Evolutionary conservation across 2,888 invertebrate genomes (phyloP).

Genomic region (Troides helena): DNA sequence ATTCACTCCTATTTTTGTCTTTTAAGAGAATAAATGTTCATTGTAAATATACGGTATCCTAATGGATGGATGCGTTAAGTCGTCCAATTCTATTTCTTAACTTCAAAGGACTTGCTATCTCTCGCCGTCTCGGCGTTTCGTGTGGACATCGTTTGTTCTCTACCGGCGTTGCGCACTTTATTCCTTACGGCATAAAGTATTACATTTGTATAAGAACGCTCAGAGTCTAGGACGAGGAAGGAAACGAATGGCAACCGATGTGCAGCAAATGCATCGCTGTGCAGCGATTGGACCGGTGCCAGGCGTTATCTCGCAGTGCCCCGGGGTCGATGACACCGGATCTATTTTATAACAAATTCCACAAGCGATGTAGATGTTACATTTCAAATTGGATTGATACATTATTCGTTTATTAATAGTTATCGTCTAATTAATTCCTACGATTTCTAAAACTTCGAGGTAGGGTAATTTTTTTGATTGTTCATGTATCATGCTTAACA

Average conservation of each 20-base stretch:
- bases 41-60: not conserved
- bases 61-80: slow-evolving; percentile 1
- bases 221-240: slow-evolving; percentile 26
- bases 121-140: slow-evolving; percentile 10
- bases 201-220: not conserved
- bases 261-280: slow-evolving; percentile 42
- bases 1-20: too few relatives aligned
- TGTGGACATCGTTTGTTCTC: slow-evolving; percentile 27
- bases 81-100: not conserved
- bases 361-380: not conserved
- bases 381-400: too few relatives aligned
- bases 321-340: slow-evolving; percentile 55
- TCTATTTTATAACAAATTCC: not conserved
- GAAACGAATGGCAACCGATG: slow-evolving; percentile 40
- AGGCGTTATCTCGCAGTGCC: slow-evolving; percentile 54
- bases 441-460: too few relatives aligned
- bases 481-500: too few relatives aligned
- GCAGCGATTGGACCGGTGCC: slow-evolving; percentile 61
- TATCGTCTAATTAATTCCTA: too few relatives aligned
- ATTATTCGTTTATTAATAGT: too few relatives aligned
- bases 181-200: not conserved
- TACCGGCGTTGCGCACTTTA: not conserved
- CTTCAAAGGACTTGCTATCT: slow-evolving; percentile 10
- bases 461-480: too few relatives aligned
- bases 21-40: too few relatives aligned